Percentiles rank a stretch among this genome's conserved stretches.
Conservation (phyloP, 2,888 invertebrate species). For the Sturmia bella region DNA sequence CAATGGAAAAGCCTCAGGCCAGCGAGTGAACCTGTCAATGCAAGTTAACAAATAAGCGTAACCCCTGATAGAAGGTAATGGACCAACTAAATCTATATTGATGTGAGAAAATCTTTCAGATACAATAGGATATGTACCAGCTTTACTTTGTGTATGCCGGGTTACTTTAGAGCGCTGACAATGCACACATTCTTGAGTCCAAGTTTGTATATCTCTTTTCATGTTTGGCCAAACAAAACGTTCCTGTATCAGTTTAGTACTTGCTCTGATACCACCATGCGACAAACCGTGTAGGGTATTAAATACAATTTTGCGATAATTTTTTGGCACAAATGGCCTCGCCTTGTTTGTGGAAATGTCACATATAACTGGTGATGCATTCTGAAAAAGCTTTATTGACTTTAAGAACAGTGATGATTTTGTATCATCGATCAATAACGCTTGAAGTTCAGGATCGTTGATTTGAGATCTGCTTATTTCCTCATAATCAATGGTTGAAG, state of each 20-base stretch:
- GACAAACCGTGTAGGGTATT: not conserved
- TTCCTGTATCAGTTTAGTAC: not conserved
- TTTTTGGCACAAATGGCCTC: constrained; percentile 28
- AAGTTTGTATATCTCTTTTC: too few relatives aligned
- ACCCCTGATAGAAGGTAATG: constrained; percentile 1
- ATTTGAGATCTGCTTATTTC: too few relatives aligned
- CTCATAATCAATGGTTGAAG: constrained; percentile 10
- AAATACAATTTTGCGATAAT: constrained; percentile 9
- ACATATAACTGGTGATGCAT: not conserved
- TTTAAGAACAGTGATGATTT: constrained; percentile 1
- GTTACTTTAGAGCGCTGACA: too few relatives aligned
- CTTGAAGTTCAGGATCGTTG: too few relatives aligned
- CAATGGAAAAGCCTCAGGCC: constrained; percentile 7
- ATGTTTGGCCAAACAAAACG: not conserved
- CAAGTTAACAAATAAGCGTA: not conserved
- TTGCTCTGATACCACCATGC: not conserved
- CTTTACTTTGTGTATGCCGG: too few relatives aligned
- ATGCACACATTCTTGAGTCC: too few relatives aligned
- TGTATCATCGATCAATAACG: constrained; percentile 12
- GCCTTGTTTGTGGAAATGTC: constrained; percentile 2
- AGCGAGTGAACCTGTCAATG: not conserved
- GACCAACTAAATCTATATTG: not conserved
- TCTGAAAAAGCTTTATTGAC: not conserved
- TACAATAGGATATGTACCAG: too few relatives aligned
- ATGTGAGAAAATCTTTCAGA: too few relatives aligned